Percentiles rank a stretch among this genome's conserved stretches.
These are phyloP conservation scores for Ibycter americanus DNA, from an alignment of 2,797 vertebrate genomes.

Conservation along the genomic window DNA sequence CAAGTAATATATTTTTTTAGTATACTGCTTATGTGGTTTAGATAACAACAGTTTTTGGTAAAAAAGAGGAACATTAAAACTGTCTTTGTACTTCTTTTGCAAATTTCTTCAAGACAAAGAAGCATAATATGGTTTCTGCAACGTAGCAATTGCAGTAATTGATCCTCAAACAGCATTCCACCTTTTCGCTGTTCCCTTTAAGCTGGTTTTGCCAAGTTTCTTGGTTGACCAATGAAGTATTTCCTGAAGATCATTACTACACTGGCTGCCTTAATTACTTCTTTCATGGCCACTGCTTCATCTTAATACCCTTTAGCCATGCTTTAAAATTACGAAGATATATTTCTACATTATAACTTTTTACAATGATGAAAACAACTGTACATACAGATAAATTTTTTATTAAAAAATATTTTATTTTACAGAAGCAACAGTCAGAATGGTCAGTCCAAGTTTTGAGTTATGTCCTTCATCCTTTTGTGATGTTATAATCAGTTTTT, in stretches of 20 bases:
- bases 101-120: neutral
- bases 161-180: neutral
- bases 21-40: neutral
- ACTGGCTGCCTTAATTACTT: neutral
- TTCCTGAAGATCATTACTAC: neutral
- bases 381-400: neutral
- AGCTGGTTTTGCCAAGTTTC: neutral
- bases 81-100: neutral
- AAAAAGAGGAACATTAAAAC: neutral
- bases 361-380: neutral
- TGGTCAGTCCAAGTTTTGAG: neutral
- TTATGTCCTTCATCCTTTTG: neutral
- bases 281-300: neutral
- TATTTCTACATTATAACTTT: neutral
- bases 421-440: neutral
- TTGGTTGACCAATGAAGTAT: neutral
- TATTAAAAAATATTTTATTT: neutral
- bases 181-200: neutral
- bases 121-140: neutral
- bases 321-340: neutral
- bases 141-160: neutral
- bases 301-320: neutral
- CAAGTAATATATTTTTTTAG: neutral
- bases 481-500: neutral
- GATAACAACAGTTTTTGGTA: neutral